phyloP scores from a whole-genome alignment of 2,797 vertebrate genomes.

The Ptychadena robeensis region DNA sequence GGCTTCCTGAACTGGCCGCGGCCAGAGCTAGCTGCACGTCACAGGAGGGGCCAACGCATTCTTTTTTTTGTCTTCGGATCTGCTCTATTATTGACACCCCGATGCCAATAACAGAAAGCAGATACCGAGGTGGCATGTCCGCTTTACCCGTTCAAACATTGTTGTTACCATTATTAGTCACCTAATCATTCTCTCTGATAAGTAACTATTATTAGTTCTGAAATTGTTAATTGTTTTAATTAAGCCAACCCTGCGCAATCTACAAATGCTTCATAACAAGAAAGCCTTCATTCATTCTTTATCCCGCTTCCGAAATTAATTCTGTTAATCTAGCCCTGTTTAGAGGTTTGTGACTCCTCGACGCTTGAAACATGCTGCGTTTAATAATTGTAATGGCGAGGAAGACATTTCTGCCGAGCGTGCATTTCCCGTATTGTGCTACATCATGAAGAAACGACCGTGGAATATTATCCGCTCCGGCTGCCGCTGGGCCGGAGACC shows the following conservation, averaged over 20 bases:
- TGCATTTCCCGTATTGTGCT: neutral
- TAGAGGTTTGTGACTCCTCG: neutral
- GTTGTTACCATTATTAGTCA: neutral
- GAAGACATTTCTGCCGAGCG: conserved; percentile 1
- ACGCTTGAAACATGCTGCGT: conserved; percentile 25
- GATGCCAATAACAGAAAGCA: too few relatives aligned
- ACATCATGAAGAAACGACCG: neutral
- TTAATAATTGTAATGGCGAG: conserved; percentile 21
- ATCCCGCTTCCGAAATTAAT: conserved; percentile 34
- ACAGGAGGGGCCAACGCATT: too few relatives aligned
- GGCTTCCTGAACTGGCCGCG: too few relatives aligned
- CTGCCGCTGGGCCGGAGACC: neutral
- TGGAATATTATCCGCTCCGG: conserved; percentile 16
- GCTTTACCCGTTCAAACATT: too few relatives aligned
- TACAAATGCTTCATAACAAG: conserved; percentile 18
- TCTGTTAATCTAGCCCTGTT: conserved; percentile 36
- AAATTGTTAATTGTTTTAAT: conserved; percentile 57
- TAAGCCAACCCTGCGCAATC: conserved; percentile 24
- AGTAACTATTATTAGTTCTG: conserved; percentile 47
- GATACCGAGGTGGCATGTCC: too few relatives aligned
- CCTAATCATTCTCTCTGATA: conserved; percentile 27
- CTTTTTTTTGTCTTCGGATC: too few relatives aligned
- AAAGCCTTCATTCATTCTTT: neutral
- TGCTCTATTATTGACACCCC: too few relatives aligned
- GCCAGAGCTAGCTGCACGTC: too few relatives aligned